Conservation (phyloP, 2,888 invertebrate species). For the Rotaria macrura region DNA sequence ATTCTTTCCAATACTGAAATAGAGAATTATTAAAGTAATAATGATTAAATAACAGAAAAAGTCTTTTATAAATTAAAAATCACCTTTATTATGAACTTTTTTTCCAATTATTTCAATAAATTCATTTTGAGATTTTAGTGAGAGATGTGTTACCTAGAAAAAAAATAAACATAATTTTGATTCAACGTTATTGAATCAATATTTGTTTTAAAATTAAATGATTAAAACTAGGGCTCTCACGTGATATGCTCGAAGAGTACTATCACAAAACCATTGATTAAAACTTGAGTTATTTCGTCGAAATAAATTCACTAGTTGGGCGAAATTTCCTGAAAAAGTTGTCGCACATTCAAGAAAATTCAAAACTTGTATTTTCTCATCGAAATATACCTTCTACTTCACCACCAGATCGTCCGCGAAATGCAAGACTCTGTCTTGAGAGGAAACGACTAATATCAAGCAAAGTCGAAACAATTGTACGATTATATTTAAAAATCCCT, state of each 20-base stretch:
- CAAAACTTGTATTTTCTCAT: background rate
- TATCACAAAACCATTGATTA: background rate
- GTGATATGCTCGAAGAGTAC: background rate
- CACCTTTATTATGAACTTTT: background rate
- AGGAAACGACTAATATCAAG: background rate
- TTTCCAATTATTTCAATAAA: background rate
- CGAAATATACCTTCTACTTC: background rate
- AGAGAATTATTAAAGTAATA: no score
- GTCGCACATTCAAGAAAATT: no score
- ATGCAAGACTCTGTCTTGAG: background rate
- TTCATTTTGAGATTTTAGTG: background rate
- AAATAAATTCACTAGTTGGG: no score
- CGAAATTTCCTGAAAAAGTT: no score
- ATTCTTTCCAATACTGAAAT: no score
- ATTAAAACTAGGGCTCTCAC: background rate
- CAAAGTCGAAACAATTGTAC: background rate
- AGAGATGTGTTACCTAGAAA: background rate
- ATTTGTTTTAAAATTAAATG: background rate
- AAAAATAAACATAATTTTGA: background rate
- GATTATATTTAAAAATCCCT: background rate
- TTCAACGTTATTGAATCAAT: no score
- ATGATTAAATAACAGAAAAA: no score
- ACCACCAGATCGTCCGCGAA: background rate
- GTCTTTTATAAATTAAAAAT: no score
- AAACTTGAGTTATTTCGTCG: background rate